Evolutionary conservation across 2,797 vertebrate genomes (phyloP).

Genomic region (Staurois parvus): DNA sequence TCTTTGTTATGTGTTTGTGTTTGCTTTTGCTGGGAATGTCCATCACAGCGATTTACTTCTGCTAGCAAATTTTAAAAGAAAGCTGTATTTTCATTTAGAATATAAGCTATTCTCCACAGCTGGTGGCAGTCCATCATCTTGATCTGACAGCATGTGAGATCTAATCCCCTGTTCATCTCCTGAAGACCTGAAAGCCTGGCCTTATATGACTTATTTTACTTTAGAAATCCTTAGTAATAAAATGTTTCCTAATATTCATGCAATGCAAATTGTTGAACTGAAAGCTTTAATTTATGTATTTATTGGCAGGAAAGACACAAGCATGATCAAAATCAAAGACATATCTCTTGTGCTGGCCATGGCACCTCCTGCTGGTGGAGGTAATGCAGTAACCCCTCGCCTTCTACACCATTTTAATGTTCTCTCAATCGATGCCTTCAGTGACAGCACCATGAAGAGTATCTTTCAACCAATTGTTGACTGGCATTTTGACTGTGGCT

Average conservation of each 20-base stretch:
- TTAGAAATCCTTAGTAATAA: conserved; percentile 13
- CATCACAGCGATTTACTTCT: conserved; percentile 46
- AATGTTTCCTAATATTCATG: not conserved
- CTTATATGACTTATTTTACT: conserved; percentile 35
- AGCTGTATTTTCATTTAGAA: conserved; percentile 63
- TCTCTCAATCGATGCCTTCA: conserved; percentile 54
- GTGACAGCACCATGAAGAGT: conserved; percentile 41
- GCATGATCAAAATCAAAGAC: conserved; percentile 70
- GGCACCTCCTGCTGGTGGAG: conserved; percentile 79
- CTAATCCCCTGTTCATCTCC: conserved; percentile 64
- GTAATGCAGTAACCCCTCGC: conserved; percentile 46
- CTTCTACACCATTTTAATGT: conserved; percentile 55
- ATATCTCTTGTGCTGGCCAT: conserved; percentile 73
- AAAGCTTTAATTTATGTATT: not conserved
- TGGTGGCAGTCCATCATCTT: conserved; percentile 69
- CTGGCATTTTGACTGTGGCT: conserved; percentile 58
- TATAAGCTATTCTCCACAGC: conserved; percentile 69
- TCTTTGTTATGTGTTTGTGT: conserved; percentile 66
- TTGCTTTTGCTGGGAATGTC: conserved; percentile 64
- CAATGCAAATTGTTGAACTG: not conserved
- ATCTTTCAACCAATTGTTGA: conserved; percentile 51
- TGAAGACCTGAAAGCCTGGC: conserved; percentile 61
- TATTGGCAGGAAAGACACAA: conserved; percentile 66
- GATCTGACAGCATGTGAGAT: conserved; percentile 70
- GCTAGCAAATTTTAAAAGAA: conserved; percentile 42